Conservation (phyloP, 2,113 vertebrate genomes). For the Phalacrocorax aristotelis region DNA sequence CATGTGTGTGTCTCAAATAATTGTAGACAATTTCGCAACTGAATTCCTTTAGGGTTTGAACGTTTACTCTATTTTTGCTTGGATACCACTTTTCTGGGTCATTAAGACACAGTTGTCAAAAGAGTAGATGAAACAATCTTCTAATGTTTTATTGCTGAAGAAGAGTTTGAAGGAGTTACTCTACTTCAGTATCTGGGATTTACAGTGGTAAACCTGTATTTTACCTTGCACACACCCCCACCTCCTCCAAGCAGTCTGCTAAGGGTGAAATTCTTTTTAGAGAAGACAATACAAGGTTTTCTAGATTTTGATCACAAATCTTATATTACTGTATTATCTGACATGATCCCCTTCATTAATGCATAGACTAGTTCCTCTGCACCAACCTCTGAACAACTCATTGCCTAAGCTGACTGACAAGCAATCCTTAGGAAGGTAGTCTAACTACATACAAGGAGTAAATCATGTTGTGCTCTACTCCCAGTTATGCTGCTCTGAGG, state of each 20-base stretch:
- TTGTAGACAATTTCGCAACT: slow-evolving; percentile 44
- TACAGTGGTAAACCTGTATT: slow-evolving; percentile 14
- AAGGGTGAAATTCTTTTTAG: background rate
- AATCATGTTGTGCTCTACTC: background rate
- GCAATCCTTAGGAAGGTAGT: background rate
- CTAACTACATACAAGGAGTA: accelerated
- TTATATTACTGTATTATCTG: background rate
- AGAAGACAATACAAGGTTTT: background rate
- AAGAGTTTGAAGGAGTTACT: slow-evolving; percentile 24
- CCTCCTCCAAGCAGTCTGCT: background rate
- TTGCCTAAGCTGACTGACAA: background rate
- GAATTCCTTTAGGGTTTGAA: slow-evolving; percentile 42
- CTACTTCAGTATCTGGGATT: background rate
- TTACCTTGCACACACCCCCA: background rate
- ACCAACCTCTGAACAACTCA: background rate
- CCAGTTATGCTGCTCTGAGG: background rate
- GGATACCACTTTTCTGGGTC: slow-evolving; percentile 52
- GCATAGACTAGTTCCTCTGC: background rate
- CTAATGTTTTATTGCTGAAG: slow-evolving; percentile 47
- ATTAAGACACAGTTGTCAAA: slow-evolving; percentile 46
- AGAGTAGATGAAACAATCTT: slow-evolving; percentile 45
- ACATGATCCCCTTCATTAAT: background rate
- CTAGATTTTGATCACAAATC: background rate
- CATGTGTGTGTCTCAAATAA: slow-evolving; percentile 13
- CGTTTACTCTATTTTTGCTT: slow-evolving; percentile 9